Evolutionary conservation across 2,797 vertebrate species (phyloP).

Genomic region (Helarctos malayanus): DNA sequence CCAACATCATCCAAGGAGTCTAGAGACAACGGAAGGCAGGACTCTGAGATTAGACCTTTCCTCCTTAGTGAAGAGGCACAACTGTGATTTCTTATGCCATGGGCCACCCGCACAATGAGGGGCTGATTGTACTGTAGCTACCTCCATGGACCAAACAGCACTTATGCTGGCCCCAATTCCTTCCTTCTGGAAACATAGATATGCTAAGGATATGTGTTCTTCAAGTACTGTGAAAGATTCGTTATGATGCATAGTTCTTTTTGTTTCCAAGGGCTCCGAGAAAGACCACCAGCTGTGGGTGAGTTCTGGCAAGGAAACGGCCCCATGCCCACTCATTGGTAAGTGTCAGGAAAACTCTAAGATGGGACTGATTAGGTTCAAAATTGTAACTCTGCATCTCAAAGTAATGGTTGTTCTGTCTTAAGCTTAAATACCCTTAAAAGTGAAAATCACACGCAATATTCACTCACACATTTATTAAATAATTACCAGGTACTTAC

Average conservation of each 20-base stretch:
- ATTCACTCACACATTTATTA: background rate
- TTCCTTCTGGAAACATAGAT: background rate
- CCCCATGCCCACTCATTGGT: constrained; percentile 78
- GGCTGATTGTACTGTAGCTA: background rate
- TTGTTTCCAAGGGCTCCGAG: constrained; percentile 90
- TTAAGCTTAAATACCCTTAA: background rate
- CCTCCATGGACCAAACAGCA: background rate
- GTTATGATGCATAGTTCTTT: background rate
- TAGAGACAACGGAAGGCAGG: background rate
- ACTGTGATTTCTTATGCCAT: background rate
- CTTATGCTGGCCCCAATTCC: background rate
- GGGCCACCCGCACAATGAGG: background rate
- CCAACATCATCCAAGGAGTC: constrained; percentile 13
- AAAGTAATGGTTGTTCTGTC: background rate
- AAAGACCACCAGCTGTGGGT: constrained; percentile 94
- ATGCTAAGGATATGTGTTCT: background rate
- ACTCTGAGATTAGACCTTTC: background rate
- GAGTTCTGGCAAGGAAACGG: background rate
- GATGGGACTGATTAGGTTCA: background rate
- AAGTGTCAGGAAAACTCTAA: constrained; percentile 82
- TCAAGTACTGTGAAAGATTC: background rate
- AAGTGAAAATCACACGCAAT: background rate
- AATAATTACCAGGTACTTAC: background rate
- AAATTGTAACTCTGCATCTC: background rate
- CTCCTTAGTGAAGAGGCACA: background rate